phyloP scores from a whole-genome alignment of 1,140 invertebrate species.

The Sinella curviseta region DNA sequence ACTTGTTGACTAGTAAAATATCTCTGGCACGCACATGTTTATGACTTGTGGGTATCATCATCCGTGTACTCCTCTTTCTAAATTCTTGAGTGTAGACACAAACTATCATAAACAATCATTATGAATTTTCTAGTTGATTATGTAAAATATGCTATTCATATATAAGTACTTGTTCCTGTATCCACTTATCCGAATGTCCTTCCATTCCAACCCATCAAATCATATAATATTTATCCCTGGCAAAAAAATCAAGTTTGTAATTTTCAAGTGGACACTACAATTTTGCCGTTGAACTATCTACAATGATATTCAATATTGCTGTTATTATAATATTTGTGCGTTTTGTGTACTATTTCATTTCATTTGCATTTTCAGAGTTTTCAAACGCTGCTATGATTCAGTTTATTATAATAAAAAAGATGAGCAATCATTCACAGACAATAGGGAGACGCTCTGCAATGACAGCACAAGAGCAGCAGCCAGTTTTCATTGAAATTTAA shows the following conservation, averaged over 20 bases:
- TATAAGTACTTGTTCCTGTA: background rate
- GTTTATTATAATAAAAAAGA: background rate
- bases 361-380: too few relatives aligned
- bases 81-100: background rate
- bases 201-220: background rate
- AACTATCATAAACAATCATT: background rate
- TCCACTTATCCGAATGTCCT: background rate
- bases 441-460: background rate
- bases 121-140: background rate
- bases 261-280: background rate
- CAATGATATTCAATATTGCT: too few relatives aligned
- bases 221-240: background rate
- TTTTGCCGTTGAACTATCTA: too few relatives aligned
- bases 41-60: too few relatives aligned
- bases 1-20: too few relatives aligned
- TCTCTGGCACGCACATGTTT: background rate
- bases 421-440: background rate
- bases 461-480: background rate
- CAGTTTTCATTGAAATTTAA: conserved; percentile 8
- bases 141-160: background rate
- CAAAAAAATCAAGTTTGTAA: background rate
- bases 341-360: too few relatives aligned
- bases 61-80: background rate
- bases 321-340: too few relatives aligned
- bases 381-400: too few relatives aligned